Conservation (phyloP, 2,888 invertebrate species). For the Bombylius discolor region DNA sequence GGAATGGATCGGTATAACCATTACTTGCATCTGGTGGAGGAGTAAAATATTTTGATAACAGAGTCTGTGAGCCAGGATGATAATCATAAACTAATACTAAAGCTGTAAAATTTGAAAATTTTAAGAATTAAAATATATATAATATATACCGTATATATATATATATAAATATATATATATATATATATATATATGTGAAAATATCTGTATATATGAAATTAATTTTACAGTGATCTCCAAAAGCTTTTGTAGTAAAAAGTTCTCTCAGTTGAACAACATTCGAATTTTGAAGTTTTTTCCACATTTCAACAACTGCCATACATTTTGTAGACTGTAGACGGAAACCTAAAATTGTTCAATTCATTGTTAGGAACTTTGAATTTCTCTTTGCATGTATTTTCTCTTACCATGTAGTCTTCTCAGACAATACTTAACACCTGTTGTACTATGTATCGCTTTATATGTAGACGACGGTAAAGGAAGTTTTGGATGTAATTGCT, state of each 20-base stretch:
- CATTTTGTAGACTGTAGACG: slow-evolving; percentile 71
- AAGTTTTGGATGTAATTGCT: slow-evolving; percentile 48
- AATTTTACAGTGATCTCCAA: slow-evolving; percentile 80
- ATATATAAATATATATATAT: slow-evolving; percentile 35
- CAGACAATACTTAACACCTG: slow-evolving; percentile 72
- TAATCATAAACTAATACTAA: slow-evolving; percentile 94
- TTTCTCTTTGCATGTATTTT: neutral
- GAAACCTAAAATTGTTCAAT: slow-evolving; percentile 45
- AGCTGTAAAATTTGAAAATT: slow-evolving; percentile 38
- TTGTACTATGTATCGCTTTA: slow-evolving; percentile 79
- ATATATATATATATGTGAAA: slow-evolving; percentile 30
- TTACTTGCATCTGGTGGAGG: slow-evolving; percentile 43
- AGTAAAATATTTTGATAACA: slow-evolving; percentile 74
- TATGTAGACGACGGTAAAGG: slow-evolving; percentile 72
- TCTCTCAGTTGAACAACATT: slow-evolving; percentile 88
- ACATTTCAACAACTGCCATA: slow-evolving; percentile 75
- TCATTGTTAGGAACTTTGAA: neutral
- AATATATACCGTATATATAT: neutral
- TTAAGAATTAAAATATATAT: too few species aligned
- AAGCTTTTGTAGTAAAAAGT: slow-evolving; percentile 88
- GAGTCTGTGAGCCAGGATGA: slow-evolving; percentile 79
- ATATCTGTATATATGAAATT: too few species aligned
- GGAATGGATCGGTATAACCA: slow-evolving; percentile 66
- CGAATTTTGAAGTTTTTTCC: slow-evolving; percentile 91
- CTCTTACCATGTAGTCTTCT: slow-evolving; percentile 68